Evolutionary conservation across 1,140 invertebrate species (phyloP).

Genomic region (Idris sp.): DNA sequence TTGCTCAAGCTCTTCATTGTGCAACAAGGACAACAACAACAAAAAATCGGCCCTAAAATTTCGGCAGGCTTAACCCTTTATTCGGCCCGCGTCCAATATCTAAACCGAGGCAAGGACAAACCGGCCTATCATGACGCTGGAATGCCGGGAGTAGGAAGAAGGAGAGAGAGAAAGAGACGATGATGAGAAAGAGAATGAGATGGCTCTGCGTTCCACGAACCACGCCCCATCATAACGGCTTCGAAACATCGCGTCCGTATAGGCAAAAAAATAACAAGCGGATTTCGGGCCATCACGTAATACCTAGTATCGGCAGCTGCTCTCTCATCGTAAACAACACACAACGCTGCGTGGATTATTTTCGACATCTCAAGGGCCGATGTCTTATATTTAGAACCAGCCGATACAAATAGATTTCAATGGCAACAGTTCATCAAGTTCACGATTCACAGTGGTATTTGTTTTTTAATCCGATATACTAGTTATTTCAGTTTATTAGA

Average conservation of each 20-base stretch:
- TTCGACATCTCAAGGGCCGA: slow-evolving; percentile 41
- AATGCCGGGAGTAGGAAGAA: slow-evolving; percentile 18
- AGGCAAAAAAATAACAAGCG: slow-evolving; percentile 54
- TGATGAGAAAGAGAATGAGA: slow-evolving; percentile 1
- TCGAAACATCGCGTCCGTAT: slow-evolving; percentile 32
- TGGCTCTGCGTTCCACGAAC: slow-evolving; percentile 36
- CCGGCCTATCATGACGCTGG: slow-evolving; percentile 26
- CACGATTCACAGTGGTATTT: not conserved
- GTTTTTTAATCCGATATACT: too few species aligned
- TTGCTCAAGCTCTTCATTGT: slow-evolving; percentile 26
- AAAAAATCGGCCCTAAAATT: slow-evolving; percentile 2
- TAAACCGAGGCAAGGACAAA: slow-evolving; percentile 38
- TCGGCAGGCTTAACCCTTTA: slow-evolving; percentile 22
- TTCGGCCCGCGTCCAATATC: slow-evolving; percentile 28
- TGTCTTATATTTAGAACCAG: slow-evolving; percentile 46
- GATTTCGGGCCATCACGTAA: slow-evolving; percentile 38
- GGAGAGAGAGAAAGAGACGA: slow-evolving; percentile 1
- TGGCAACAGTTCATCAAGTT: slow-evolving; percentile 27
- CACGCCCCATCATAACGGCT: slow-evolving; percentile 55
- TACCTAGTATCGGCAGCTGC: slow-evolving; percentile 50
- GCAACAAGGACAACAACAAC: slow-evolving; percentile 20
- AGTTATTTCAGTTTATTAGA: too few species aligned
- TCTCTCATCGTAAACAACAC: slow-evolving; percentile 52
- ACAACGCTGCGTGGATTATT: slow-evolving; percentile 34
- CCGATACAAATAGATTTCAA: slow-evolving; percentile 44